phyloP scores from a whole-genome alignment of 2,113 vertebrate genomes.

The Taurulus bubalis region DNA sequence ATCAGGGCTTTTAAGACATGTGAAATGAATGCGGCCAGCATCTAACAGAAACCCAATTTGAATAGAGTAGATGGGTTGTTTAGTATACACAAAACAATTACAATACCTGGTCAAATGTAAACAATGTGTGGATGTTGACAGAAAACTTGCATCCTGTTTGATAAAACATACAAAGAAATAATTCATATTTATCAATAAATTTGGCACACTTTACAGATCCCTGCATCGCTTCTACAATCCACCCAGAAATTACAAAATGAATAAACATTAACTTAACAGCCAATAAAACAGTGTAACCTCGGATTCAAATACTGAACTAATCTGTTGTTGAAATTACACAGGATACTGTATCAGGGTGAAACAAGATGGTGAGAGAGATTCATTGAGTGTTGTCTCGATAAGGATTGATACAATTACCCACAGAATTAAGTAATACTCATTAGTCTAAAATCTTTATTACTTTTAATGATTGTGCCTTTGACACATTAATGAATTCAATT shows the following conservation, averaged over 20 bases:
- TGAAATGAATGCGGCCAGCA: background rate
- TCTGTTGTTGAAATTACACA: background rate
- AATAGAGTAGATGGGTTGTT: background rate
- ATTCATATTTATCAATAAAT: background rate
- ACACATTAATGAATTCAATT: background rate
- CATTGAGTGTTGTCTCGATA: background rate
- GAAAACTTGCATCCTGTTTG: background rate
- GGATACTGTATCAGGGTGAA: background rate
- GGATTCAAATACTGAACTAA: background rate
- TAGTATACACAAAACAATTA: background rate
- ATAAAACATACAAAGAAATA: background rate
- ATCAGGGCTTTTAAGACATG: slow-evolving; percentile 18
- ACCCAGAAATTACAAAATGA: background rate
- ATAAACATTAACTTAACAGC: background rate
- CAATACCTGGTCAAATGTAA: background rate
- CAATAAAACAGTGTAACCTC: background rate
- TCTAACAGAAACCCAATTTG: background rate
- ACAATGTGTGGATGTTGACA: background rate
- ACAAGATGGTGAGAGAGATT: background rate
- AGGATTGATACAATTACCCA: background rate
- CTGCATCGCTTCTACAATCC: background rate
- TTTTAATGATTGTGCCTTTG: background rate
- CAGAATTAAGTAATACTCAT: background rate
- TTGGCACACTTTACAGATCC: background rate
- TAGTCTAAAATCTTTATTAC: background rate